These are phyloP conservation scores for Vanacampus margaritifer DNA, from an alignment of 2,113 vertebrate genomes.

Conservation along the genomic window DNA sequence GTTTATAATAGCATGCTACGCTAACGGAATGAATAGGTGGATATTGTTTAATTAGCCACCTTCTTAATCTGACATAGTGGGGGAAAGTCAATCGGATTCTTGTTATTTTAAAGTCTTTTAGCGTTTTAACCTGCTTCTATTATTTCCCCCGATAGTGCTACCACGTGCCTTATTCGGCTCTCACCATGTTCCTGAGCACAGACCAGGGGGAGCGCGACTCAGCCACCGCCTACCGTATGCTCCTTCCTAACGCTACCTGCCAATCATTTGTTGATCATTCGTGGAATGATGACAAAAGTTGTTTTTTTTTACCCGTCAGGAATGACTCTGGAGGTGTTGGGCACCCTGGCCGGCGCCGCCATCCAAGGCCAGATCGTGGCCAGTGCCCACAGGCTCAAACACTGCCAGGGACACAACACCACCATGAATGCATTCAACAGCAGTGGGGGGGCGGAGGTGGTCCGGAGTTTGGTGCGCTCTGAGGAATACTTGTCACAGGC, in stretches of 20 bases:
- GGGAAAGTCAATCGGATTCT: too few relatives aligned
- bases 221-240: conserved; percentile 90
- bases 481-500: conserved; percentile 72
- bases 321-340: conserved; percentile 91
- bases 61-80: too few relatives aligned
- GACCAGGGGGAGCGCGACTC: conserved; percentile 90
- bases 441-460: conserved; percentile 57
- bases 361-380: conserved; percentile 92
- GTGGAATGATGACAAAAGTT: background rate
- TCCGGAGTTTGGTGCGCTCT: conserved; percentile 58
- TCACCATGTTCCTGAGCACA: conserved; percentile 94
- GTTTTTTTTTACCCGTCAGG: conserved; percentile 65
- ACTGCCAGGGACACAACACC: conserved; percentile 71
- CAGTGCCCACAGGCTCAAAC: conserved; percentile 78
- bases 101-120: too few relatives aligned
- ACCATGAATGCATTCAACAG: conserved; percentile 64
- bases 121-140: background rate
- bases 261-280: background rate
- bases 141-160: conserved; percentile 74
- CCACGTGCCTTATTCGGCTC: conserved; percentile 92
- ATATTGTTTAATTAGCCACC: too few relatives aligned
- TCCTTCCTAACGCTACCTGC: conserved; percentile 23
- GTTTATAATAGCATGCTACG: conserved; percentile 68
- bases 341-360: conserved; percentile 87
- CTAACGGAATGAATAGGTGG: conserved; percentile 22